phyloP scores from a whole-genome alignment of 2,888 invertebrate species.

The Drosophila helvetica region DNA sequence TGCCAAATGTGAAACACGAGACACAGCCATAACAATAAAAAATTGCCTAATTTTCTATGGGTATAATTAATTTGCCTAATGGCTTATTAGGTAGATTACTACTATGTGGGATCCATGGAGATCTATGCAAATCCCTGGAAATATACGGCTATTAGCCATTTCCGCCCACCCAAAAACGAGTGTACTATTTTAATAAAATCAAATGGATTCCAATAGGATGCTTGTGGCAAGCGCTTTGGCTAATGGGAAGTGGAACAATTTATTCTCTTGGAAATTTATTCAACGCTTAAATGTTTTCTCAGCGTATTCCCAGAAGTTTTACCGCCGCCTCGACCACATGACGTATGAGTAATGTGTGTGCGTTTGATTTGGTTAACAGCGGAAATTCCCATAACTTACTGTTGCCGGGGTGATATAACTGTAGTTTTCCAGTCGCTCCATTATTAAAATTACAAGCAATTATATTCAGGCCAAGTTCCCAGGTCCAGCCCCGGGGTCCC shows the following conservation, averaged over 20 bases:
- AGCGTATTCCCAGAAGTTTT: no score
- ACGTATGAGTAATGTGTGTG: conserved; percentile 23
- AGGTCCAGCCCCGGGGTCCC: neutral
- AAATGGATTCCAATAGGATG: neutral
- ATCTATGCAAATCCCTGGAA: conserved; percentile 31
- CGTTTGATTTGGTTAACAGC: conserved; percentile 1
- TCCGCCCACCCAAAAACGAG: conserved; percentile 19
- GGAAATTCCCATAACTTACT: conserved; percentile 17
- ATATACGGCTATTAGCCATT: conserved; percentile 19
- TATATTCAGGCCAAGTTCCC: neutral
- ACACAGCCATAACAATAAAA: conserved; percentile 60
- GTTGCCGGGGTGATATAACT: conserved; percentile 2
- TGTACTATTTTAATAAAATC: conserved; percentile 12
- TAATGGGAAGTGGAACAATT: neutral
- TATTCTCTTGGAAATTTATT: neutral
- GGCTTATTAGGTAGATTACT: conserved; percentile 28
- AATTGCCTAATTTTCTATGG: conserved; percentile 49
- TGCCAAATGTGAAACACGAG: conserved; percentile 59
- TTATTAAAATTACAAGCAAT: conserved; percentile 19
- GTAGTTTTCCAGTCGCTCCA: conserved; percentile 6
- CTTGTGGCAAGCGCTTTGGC: no score
- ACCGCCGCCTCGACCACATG: neutral
- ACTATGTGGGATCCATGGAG: conserved; percentile 18
- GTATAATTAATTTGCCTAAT: conserved; percentile 54
- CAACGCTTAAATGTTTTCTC: neutral